Conservation (phyloP, 1,140 invertebrate species). For the Drosophila malerkotliana region DNA sequence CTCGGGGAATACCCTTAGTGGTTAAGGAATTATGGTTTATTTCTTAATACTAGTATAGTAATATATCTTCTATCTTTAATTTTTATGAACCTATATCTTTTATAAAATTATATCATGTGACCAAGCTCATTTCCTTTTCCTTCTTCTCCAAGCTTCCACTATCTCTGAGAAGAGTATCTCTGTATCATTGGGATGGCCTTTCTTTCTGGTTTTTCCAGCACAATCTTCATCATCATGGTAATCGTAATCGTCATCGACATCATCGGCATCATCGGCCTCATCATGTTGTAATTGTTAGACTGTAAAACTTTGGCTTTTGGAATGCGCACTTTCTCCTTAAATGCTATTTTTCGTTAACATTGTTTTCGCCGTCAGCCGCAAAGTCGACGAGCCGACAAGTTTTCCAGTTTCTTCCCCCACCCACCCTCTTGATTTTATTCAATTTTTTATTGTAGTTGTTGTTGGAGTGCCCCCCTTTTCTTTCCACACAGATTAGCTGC, state of each 20-base stretch:
- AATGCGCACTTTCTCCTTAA: constrained; percentile 79
- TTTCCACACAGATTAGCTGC: constrained; percentile 24
- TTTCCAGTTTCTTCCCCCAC: constrained; percentile 1
- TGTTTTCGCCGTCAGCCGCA: constrained; percentile 55
- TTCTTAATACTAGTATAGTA: too few species aligned
- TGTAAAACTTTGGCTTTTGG: constrained; percentile 71
- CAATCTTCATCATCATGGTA: constrained; percentile 45
- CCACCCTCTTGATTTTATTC: constrained; percentile 7
- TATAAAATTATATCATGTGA: neutral
- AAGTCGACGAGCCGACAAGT: constrained; percentile 36
- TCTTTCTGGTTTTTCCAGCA: constrained; percentile 43
- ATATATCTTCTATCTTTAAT: neutral
- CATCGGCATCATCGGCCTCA: constrained; percentile 28
- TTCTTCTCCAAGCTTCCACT: constrained; percentile 13
- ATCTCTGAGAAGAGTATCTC: constrained; percentile 25
- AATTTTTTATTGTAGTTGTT: neutral
- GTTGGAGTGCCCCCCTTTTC: too few species aligned
- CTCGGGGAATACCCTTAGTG: constrained; percentile 17
- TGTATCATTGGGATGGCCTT: constrained; percentile 12
- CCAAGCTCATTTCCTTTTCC: neutral
- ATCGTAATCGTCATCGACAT: constrained; percentile 12
- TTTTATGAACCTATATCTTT: neutral
- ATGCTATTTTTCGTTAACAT: constrained; percentile 76
- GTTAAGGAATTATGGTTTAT: neutral
- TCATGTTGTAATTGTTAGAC: constrained; percentile 72